Evolutionary conservation across 1,140 invertebrate genomes (phyloP), one percentile per base, ranked within the genome.

Genomic region (Hypothenemus hampei): DNA sequence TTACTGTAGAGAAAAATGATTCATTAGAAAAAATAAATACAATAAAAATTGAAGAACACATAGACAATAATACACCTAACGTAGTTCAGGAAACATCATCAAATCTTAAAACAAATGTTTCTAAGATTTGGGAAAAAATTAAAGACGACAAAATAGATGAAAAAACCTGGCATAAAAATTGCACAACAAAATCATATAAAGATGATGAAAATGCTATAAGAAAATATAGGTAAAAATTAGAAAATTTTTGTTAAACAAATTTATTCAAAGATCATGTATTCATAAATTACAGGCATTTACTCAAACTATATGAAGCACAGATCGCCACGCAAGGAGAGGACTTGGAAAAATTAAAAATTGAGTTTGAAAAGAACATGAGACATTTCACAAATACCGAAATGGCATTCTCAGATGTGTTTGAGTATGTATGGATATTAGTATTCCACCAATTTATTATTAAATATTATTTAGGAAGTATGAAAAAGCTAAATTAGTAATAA

Each of bases 401-500:
- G 53, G 44, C 53, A 13, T 56, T 56, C 33, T 47, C 53, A 4
- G 37, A 48, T 41, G n/a, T 56, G 4, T 56, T 48, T 43, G 45
- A 56, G 53, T 56, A 41, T 33, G 53, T 13, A 13, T 37, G 2
- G 2, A 37, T 13, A 7, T 37, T 37, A n/a, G 3, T 6, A 21
- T 1, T 41, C 10, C 1, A 29, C 8, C 6, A 43, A 26, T 11
- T 13, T 19, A 19, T 2, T 20, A 35, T 20, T 47, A 2, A 26
- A 49, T 36, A 5, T 21, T 29, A 40, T 37, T 39, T 48, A 68
- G 70, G 35, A 73, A 72, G 63, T 81, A 81, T 64, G 79, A 82
- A 59, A 75, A 79, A 58, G 71, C 73, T 16, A 81, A 81, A 62
- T 63, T 67, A 31, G 73, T 77, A 29, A 72, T 81, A 0, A 77